These are phyloP conservation scores for Colletes latitarsis DNA, from an alignment of 1,140 invertebrate genomes.

Conservation along the genomic window DNA sequence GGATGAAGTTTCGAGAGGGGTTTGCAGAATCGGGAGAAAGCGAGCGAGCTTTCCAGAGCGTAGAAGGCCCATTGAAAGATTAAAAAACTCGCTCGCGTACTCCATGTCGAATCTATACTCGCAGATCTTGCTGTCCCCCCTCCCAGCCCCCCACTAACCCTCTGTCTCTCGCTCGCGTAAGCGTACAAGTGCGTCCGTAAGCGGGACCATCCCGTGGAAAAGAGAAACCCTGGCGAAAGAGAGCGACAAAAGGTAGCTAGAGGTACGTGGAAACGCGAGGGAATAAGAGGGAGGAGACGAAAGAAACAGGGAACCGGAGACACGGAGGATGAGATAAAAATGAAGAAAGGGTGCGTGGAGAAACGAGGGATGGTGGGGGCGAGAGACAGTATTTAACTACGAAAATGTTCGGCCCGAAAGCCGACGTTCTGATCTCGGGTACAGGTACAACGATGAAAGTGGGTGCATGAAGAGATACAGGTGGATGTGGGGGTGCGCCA, in stretches of 20 bases:
- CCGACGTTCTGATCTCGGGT: slow-evolving; percentile 40
- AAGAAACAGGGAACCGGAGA: neutral
- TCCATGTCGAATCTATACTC: slow-evolving; percentile 65
- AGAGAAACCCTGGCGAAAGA: neutral
- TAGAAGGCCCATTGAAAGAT: slow-evolving; percentile 68
- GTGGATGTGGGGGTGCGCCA: slow-evolving; percentile 33
- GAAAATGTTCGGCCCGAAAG: slow-evolving; percentile 57
- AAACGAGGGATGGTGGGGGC: neutral
- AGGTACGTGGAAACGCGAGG: neutral
- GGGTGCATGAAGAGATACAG: slow-evolving; percentile 30
- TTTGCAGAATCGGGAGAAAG: slow-evolving; percentile 38
- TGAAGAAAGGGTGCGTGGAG: neutral
- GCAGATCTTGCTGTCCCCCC: slow-evolving; percentile 22
- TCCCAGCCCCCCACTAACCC: neutral
- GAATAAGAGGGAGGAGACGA: too few relatives aligned
- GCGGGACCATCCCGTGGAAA: slow-evolving; percentile 48
- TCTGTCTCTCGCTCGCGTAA: slow-evolving; percentile 10
- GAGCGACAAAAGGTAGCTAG: too few relatives aligned
- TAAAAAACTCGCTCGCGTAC: slow-evolving; percentile 68
- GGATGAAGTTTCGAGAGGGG: slow-evolving; percentile 65
- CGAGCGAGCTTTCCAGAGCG: slow-evolving; percentile 52
- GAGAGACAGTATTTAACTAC: slow-evolving; percentile 54
- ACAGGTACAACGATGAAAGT: slow-evolving; percentile 36
- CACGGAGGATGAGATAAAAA: neutral
- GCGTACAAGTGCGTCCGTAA: slow-evolving; percentile 51